Evolutionary conservation across 1,140 invertebrate species (phyloP).

Genomic region (Bombyx mandarina): DNA sequence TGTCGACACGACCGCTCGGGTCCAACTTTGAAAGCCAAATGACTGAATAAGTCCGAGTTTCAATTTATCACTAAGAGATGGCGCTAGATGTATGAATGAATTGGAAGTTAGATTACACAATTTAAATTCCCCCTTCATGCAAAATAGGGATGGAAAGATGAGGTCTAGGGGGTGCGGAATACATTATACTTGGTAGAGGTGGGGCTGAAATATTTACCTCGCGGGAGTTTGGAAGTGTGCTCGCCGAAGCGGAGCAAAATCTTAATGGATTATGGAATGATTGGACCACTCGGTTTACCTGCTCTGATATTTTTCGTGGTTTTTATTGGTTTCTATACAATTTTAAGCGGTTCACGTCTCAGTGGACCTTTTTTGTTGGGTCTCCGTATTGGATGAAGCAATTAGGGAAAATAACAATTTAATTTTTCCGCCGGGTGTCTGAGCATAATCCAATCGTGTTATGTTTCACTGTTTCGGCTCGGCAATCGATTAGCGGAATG

Average conservation of each 20-base stretch:
- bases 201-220: slow-evolving; percentile 64
- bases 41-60: slow-evolving; percentile 54
- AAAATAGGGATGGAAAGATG: slow-evolving; percentile 68
- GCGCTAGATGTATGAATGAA: slow-evolving; percentile 69
- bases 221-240: slow-evolving; percentile 61
- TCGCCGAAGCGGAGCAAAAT: slow-evolving; percentile 55
- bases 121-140: slow-evolving; percentile 70
- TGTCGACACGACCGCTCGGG: slow-evolving; percentile 13
- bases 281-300: slow-evolving; percentile 56
- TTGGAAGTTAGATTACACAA: slow-evolving; percentile 71
- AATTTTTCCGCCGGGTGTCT: slow-evolving; percentile 22
- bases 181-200: slow-evolving; percentile 48
- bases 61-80: slow-evolving; percentile 68
- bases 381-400: slow-evolving; percentile 25
- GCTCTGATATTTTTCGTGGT: slow-evolving; percentile 31
- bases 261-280: slow-evolving; percentile 67
- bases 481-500: slow-evolving; percentile 14
- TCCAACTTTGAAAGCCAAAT: slow-evolving; percentile 34
- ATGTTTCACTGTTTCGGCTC: slow-evolving; percentile 7
- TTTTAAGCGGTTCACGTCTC: slow-evolving; percentile 25
- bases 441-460: slow-evolving; percentile 25
- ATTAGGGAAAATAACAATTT: slow-evolving; percentile 41
- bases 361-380: slow-evolving; percentile 19
- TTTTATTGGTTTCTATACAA: slow-evolving; percentile 43
- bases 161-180: slow-evolving; percentile 57